Conservation (phyloP, 23 tunicate genomes). For the Trididemnum miniatum region DNA sequence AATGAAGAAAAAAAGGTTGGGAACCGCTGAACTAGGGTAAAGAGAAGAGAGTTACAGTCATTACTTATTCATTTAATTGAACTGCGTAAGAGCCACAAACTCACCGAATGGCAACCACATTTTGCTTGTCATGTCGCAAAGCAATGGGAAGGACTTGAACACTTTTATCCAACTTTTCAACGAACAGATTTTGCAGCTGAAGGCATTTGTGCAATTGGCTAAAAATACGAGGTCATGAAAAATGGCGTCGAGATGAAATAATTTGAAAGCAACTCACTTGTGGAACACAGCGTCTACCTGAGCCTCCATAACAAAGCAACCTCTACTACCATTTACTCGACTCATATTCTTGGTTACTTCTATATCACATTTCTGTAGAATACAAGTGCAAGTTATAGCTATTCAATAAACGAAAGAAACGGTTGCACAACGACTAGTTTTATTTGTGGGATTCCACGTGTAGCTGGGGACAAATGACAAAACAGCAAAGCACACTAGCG, state of each 20-base stretch:
- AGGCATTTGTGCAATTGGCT: constrained; percentile 72
- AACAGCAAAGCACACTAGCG: too few relatives aligned
- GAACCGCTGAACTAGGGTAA: too few relatives aligned
- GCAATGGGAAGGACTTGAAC: constrained; percentile 54
- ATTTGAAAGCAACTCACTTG: constrained; percentile 21
- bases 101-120: constrained; percentile 47
- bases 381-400: neutral
- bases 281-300: constrained; percentile 69
- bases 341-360: constrained; percentile 68
- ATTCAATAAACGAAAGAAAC: too few relatives aligned
- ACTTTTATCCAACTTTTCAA: constrained; percentile 52
- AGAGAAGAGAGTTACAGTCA: too few relatives aligned
- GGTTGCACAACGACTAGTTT: too few relatives aligned
- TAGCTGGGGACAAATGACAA: too few relatives aligned
- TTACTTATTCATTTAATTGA: too few relatives aligned
- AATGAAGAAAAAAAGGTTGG: too few relatives aligned
- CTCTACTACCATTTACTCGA: constrained; percentile 35
- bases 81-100: too few relatives aligned
- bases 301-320: constrained; percentile 58
- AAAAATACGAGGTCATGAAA: neutral
- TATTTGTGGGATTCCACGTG: neutral
- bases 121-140: constrained; percentile 56
- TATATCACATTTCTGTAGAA: constrained; percentile 49
- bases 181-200: constrained; percentile 52
- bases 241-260: too few relatives aligned